These are phyloP conservation scores for Mycetomoellerius zeteki DNA, from an alignment of 1,140 invertebrate species.

Conservation along the genomic window DNA sequence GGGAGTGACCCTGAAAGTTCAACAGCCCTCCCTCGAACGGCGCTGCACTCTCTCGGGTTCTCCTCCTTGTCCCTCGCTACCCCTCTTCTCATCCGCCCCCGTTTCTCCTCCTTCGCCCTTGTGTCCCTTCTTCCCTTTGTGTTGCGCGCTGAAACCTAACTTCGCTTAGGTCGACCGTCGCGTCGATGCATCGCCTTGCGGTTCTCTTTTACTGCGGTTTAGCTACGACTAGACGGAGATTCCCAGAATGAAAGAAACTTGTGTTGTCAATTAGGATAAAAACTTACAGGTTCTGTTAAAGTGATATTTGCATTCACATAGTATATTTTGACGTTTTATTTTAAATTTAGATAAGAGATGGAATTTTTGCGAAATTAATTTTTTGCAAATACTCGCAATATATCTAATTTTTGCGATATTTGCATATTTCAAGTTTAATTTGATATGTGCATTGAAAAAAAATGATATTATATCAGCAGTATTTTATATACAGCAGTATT, in stretches of 20 bases:
- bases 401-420: background rate
- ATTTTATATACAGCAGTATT: too few species aligned
- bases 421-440: background rate
- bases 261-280: background rate
- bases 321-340: background rate
- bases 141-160: conserved; percentile 78
- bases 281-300: background rate
- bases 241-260: background rate
- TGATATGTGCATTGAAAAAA: too few species aligned
- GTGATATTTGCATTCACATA: background rate
- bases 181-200: conserved; percentile 42
- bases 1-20: conserved; percentile 85
- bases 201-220: background rate
- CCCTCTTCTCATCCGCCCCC: conserved; percentile 12
- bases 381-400: background rate
- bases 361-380: background rate
- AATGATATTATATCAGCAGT: too few species aligned
- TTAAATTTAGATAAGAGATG: background rate
- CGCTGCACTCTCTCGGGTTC: conserved; percentile 53
- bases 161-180: conserved; percentile 74
- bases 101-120: conserved; percentile 44
- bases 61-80: background rate
- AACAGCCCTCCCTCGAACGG: conserved; percentile 82
- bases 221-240: conserved; percentile 18
- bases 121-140: conserved; percentile 75